Evolutionary conservation across 1,140 invertebrate genomes (phyloP).

Genomic region (Nymphalis io): DNA sequence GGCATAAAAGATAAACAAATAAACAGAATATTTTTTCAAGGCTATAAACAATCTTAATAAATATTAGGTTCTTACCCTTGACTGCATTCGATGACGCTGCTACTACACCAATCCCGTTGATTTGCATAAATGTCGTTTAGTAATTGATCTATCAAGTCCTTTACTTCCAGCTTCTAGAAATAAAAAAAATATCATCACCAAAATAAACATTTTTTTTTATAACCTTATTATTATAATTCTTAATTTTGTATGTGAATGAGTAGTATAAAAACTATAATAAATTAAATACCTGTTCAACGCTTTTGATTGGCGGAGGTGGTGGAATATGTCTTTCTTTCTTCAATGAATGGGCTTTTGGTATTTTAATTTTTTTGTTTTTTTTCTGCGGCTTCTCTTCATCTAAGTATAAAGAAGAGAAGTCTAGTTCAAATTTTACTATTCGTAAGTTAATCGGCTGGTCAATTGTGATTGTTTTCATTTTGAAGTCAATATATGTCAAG

Average conservation of each 20-base stretch:
- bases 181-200: conserved; percentile 4
- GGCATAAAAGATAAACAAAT: too few relatives aligned
- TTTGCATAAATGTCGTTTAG: conserved; percentile 67
- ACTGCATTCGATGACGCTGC: conserved; percentile 65
- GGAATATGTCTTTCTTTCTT: conserved; percentile 52
- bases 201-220: background rate
- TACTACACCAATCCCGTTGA: conserved; percentile 60
- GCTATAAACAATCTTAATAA: background rate
- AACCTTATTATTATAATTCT: too few relatives aligned
- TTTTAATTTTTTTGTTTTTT: conserved; percentile 52
- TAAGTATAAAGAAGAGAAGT: conserved; percentile 52
- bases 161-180: conserved; percentile 76
- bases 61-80: conserved; percentile 53
- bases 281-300: conserved; percentile 49
- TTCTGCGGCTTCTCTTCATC: conserved; percentile 37
- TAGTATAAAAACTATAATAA: background rate
- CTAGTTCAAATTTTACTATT: conserved; percentile 67
- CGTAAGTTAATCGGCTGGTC: conserved; percentile 69
- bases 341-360: conserved; percentile 45
- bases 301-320: conserved; percentile 53
- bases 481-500: conserved; percentile 32
- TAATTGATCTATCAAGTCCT: conserved; percentile 76
- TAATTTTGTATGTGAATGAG: too few relatives aligned
- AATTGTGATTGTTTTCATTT: conserved; percentile 71
- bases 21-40: background rate